Base-by-base conservation (phyloP, 2,888 invertebrate species). In the Lypha dubia region DNA sequence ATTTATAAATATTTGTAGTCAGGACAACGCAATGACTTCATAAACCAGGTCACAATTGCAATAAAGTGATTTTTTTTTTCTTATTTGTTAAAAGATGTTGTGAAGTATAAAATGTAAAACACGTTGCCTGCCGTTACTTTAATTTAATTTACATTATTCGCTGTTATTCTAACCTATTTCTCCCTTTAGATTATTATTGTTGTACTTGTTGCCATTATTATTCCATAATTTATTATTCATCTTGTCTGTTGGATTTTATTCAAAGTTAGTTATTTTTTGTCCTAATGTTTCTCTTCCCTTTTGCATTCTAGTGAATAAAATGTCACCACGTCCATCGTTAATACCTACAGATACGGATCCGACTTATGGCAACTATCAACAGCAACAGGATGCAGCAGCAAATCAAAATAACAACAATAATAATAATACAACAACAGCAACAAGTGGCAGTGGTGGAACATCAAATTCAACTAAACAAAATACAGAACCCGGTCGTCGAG, bases 401-500 rank as follows among this genome's bases (percentile, higher is more conserved):
- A 88, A 88, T 86, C 88, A 88, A 83, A 93, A 67, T 93, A 93
- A 92, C 91, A 89, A 93, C 91, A 92, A 88, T 87, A 90, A 90
- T 77, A 90, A 90, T 73, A 68, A 49, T 49, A 82, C 83, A 7
- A 85, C 85, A 1, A 86, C 87, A n/a, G 56, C 79, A 13, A 86
- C 87, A 3, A 85, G 85, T 17, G 88, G 86, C n/a, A 65, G 76
- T 60, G 86, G 86, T 15, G 85, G 87, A 28, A 86, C 82, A 13
- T 84, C 88, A 56, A 89, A 89, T 53, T 85, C 89, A 74, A 88
- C 88, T 62, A 88, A 88, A 86, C 84, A 84, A 51, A 77, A 22
- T 22, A 83, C 84, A 4, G 96, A 96, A 90, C 96, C 96, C 5
- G 95, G 95, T 3, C 96, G 96, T 58, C 94, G 97, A 56, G 96